Evolutionary conservation across 2,797 vertebrate genomes (phyloP).

Genomic region (Sebastes aleutianus): DNA sequence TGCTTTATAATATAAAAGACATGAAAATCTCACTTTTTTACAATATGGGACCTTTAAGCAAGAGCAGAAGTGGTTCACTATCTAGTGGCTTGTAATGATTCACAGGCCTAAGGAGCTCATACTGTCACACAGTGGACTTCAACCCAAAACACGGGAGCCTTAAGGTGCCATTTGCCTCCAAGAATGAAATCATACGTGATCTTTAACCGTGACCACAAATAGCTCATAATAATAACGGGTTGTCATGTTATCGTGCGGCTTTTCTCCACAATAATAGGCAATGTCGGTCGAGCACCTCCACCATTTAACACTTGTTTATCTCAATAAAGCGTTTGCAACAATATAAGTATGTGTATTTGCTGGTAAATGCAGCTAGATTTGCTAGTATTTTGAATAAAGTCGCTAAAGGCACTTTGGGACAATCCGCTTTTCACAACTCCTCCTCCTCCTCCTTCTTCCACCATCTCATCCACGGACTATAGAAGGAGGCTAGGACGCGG

Average conservation of each 20-base stretch:
- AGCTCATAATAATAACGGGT: background rate
- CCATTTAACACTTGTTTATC: background rate
- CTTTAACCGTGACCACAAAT: background rate
- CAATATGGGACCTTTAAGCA: background rate
- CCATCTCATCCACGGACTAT: constrained; percentile 49
- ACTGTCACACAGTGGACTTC: background rate
- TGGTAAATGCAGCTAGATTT: background rate
- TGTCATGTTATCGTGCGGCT: background rate
- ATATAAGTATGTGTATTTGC: fast-evolving
- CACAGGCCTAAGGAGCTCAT: background rate
- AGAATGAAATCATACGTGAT: background rate
- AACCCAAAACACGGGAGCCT: background rate
- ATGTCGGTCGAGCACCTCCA: background rate
- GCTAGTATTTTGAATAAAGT: constrained; percentile 52
- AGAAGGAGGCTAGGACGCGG: too few relatives aligned
- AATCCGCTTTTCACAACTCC: constrained; percentile 83
- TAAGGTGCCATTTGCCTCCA: background rate
- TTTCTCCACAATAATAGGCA: background rate
- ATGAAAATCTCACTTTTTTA: too few relatives aligned
- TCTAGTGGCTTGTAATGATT: constrained; percentile 12
- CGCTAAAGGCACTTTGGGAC: constrained; percentile 52
- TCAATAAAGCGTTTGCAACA: background rate
- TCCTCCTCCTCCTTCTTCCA: constrained; percentile 57
- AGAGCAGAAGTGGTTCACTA: background rate
- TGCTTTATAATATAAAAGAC: too few relatives aligned